Percentiles rank a stretch among this genome's conserved stretches.
phyloP scores from a whole-genome alignment of 2,888 invertebrate species.

The Hydrotaea cyrtoneurina region DNA sequence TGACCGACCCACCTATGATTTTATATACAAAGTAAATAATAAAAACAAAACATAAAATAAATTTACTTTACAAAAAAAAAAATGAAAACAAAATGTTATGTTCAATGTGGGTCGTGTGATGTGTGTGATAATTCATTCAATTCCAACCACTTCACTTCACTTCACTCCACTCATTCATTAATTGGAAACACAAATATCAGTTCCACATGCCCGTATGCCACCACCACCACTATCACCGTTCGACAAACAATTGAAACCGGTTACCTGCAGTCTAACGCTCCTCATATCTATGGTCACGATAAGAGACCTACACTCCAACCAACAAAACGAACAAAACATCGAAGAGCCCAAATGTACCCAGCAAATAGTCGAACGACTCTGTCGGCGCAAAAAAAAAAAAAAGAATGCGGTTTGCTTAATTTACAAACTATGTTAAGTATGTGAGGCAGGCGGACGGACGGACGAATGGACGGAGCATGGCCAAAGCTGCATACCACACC shows the following conservation, averaged over 20 bases:
- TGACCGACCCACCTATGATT: not conserved
- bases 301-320: not conserved
- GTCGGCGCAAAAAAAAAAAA: not conserved
- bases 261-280: conserved; percentile 1
- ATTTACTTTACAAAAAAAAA: not conserved
- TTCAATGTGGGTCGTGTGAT: conserved; percentile 56
- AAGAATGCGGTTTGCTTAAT: conserved; percentile 31
- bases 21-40: too few relatives aligned
- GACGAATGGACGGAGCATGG: conserved; percentile 24
- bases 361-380: not conserved
- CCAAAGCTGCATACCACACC: conserved; percentile 3
- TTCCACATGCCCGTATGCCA: not conserved
- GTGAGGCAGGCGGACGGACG: not conserved
- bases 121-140: conserved; percentile 44
- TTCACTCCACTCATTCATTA: conserved; percentile 48
- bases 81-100: not conserved
- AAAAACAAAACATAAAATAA: too few relatives aligned
- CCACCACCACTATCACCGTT: conserved; percentile 3
- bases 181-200: conserved; percentile 48
- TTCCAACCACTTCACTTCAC: conserved; percentile 48
- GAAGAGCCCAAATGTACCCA: not conserved
- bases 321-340: not conserved
- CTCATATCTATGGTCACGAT: not conserved
- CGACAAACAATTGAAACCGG: conserved; percentile 24
- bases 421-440: conserved; percentile 55